Base-by-base conservation (phyloP, 1,140 invertebrate genomes). In the Matsumurasca onukii region DNA sequence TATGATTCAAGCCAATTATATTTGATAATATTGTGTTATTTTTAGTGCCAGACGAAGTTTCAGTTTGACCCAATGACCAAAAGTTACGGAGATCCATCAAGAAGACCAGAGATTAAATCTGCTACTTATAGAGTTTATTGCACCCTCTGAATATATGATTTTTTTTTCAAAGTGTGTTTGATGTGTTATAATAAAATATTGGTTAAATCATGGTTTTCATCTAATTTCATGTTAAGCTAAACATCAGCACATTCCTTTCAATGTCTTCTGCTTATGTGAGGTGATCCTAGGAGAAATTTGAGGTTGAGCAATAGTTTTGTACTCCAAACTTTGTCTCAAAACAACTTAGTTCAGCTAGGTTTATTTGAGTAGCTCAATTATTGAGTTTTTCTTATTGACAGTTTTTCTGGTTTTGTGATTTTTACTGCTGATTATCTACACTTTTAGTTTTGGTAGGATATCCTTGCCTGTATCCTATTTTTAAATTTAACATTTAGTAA, bases 71-170 rank as follows among this genome's bases (percentile, higher is more conserved):
- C 97, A 24, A 88, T 93, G 9, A 94, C 89, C 66, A 95, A 92
- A 78, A 91, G 90, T 0, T 96, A 95, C 77, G 95, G 96, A 3
- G 97, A 99, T 82, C 96, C 97, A 29, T 89, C 91, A 0, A 84
- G 94, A 70, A 84, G 97, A 76, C 97, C 98, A 0, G 98, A 99
- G 86, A 91, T 99, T 59, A 91, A 91, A 77, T 92, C 95, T 25
- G 93, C 94, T 55, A 99, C 97, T 0, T 0, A 96, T 99, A 73
- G 98, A 99, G 83, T 99, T 96, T 80, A 98, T 99, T 69, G 98
- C 98, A 34, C 95, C 97, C 64, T 92, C 94, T 66, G 98, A 99
- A 81, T 99, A 99, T 78, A 98, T 98, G 95, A 90, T 92, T 29
- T n/a, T n/a, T n/a, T n/a, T n/a, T n/a, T n/a, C n/a, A n/a, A 78